Evolutionary conservation across 2,888 invertebrate species (phyloP), one percentile per base, ranked within the genome.

Genomic region (Stomorhina lunata): DNA sequence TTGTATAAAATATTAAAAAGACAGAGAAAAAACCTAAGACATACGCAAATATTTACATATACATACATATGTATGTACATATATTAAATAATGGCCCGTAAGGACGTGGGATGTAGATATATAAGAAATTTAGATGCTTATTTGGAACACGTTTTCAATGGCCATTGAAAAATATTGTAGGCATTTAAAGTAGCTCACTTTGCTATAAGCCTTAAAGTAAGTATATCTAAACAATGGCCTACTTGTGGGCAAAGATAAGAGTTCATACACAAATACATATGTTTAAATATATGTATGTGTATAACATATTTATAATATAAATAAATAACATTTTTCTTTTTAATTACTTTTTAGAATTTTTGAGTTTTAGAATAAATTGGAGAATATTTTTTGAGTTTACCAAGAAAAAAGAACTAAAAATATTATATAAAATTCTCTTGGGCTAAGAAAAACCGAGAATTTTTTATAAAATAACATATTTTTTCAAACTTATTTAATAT

Each of bases 231-330:
- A 72, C 37, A 63, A 53, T 22, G 22, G 55, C 22, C 20, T 53
- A 22, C 50, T 73, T 63, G 29, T 34, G 22, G 53, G 29, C 63
- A 27, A 53, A 20, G 61, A 72, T 61, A 61, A 73, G 37, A 63
- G 43, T 20, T 50, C 10, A 15, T 55, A 43, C 32, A 55, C 1
- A 6, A 20, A 45, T n/a, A n/a, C n/a, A n/a, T n/a, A n/a, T n/a
- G n/a, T n/a, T n/a, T n/a, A n/a, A n/a, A n/a, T n/a, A n/a, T n/a
- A n/a, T n/a, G n/a, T n/a, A n/a, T n/a, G n/a, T n/a, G n/a, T n/a
- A n/a, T 10, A 45, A 45, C 20, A 22, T 45, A 45, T 45, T 32
- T 20, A 53, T 57, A 57, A 7, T 22, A 1, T 34, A 25, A 66
- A 22, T 34, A 65, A 40, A 17, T 12, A 25, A 10, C 27, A 17